Conservation (phyloP, 1,140 invertebrate genomes). For the Camponotus vicinus region DNA sequence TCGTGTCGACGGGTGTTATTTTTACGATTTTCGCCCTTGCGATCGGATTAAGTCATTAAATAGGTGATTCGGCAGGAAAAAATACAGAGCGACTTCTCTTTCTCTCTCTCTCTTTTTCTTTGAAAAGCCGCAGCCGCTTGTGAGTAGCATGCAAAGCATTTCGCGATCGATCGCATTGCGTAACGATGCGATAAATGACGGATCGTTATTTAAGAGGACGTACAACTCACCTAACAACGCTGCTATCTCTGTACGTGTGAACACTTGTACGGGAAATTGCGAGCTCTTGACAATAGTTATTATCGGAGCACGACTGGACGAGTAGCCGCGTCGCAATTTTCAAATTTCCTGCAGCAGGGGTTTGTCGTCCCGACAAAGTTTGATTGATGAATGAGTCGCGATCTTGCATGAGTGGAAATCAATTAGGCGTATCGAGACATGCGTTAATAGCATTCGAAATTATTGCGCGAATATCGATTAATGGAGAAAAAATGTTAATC, state of each 20-base stretch:
- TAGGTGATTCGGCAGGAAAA: neutral
- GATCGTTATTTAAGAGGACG: slow-evolving; percentile 57
- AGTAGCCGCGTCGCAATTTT: slow-evolving; percentile 19
- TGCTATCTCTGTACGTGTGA: neutral
- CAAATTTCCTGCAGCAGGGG: slow-evolving; percentile 52
- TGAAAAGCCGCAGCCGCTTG: neutral
- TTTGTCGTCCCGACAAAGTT: neutral
- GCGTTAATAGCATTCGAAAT: slow-evolving; percentile 6
- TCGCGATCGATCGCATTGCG: slow-evolving; percentile 40
- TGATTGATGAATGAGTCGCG: slow-evolving; percentile 30
- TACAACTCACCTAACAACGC: neutral
- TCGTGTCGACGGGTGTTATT: neutral
- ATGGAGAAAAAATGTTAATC: neutral
- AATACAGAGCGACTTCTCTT: neutral
- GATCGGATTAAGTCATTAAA: slow-evolving; percentile 23
- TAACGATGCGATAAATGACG: slow-evolving; percentile 44
- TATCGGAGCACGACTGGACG: slow-evolving; percentile 25
- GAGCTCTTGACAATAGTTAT: slow-evolving; percentile 55
- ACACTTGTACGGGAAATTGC: slow-evolving; percentile 66
- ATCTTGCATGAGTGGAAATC: slow-evolving; percentile 23
- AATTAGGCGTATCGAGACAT: slow-evolving; percentile 6
- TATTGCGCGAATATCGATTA: neutral
- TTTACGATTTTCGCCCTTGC: neutral
- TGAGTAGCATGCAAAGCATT: neutral
- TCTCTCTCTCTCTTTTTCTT: too few relatives aligned